Evolutionary conservation across 2,113 vertebrate species (phyloP), one percentile per base, ranked within the genome.

Genomic region (Catharus minimus): DNA sequence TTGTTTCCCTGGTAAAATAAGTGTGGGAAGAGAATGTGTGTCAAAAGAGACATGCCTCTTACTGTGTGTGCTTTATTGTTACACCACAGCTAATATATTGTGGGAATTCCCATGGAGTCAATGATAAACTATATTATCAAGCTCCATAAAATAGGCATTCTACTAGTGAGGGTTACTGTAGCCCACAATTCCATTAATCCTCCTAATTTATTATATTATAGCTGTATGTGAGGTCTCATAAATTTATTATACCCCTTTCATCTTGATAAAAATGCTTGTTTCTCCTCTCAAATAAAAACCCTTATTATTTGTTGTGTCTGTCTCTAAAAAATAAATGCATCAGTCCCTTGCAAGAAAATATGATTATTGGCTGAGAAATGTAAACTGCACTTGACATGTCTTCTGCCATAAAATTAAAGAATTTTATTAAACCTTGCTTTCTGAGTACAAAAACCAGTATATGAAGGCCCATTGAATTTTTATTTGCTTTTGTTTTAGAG

Each of bases 1-100:
- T 98, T 98, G 98, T 99, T 98, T 98, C 98, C 98, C 97, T 98
- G 98, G 98, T 98, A 98, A 98, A 98, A 96, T 98, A 98, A 98
- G 98, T 98, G 98, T 98, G 98, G 98, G 98, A 98, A 99, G 98
- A 98, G 98, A 99, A 99, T 99, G 98, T 98, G 98, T 98, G 98
- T 98, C 98, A 97, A 98, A 98, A 98, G 98, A 97, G 98, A 98
- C 98, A 98, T 98, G 98, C 98, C 98, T 98, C 98, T 98, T 94
- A 97, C 98, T 98, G 98, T 98, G 98, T 97, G 96, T 78, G 97
- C 98, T 98, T 98, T 98, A 98, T 98, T 99, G 98, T 98, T 97
- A 98, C 96, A 97, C 97, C 97, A 96, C 97, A 97, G 97, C 97
- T 98, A 98, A 98, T 98, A 98, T 98, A 98, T 98, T 98, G 98